phyloP scores from a whole-genome alignment of 2,888 invertebrate genomes.

The Drosophila setosimentum region DNA sequence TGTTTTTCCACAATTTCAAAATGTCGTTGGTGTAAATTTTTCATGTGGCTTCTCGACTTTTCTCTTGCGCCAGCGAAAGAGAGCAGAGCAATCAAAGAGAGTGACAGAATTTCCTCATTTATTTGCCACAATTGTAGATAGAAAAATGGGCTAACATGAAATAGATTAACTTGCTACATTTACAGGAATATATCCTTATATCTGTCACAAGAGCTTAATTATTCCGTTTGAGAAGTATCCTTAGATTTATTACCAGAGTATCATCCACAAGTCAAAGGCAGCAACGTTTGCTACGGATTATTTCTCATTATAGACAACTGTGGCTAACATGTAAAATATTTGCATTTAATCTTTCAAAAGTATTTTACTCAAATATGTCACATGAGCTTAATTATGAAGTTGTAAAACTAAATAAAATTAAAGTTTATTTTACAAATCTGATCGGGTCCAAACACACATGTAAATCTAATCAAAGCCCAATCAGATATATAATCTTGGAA shows the following conservation, averaged over 20 bases:
- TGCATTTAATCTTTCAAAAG: not conserved
- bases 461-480: conserved; percentile 4
- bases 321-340: not conserved
- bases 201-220: not conserved
- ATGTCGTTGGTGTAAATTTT: conserved; percentile 47
- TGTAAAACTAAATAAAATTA: not conserved
- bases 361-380: not conserved
- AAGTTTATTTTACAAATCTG: not conserved
- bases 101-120: not conserved
- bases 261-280: not conserved
- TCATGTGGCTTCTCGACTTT: conserved; percentile 35
- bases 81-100: conserved; percentile 12
- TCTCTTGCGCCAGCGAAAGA: conserved; percentile 35
- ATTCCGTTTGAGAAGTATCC: not conserved
- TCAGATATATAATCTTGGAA: conserved; percentile 37
- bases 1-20: conserved; percentile 53
- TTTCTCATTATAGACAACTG: not conserved
- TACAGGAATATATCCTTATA: not conserved
- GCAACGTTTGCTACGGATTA: not conserved
- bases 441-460: conserved; percentile 1
- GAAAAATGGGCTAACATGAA: not conserved
- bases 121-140: not conserved
- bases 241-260: not conserved
- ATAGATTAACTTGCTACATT: not conserved
- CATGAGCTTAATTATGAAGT: not conserved